Percentiles rank a stretch among this genome's conserved stretches.
Conservation (phyloP, 2,888 invertebrate species). For the Eristalinus aeneus region DNA sequence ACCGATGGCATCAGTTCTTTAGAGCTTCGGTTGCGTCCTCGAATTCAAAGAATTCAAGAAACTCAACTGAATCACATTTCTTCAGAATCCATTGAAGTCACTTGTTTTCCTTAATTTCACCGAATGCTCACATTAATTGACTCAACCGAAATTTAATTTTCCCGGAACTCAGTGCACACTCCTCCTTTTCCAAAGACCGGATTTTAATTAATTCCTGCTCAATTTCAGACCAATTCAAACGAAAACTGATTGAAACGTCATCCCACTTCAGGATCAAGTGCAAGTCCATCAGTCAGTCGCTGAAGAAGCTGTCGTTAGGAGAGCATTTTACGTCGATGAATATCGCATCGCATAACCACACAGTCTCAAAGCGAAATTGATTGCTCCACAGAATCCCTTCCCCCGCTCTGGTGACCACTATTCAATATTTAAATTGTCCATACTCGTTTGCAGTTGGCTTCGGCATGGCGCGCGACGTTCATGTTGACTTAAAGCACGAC, state of each 20-base stretch:
- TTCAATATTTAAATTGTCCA: conserved; percentile 31
- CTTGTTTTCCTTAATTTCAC: not conserved
- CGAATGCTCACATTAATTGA: not conserved
- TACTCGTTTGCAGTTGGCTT: not conserved
- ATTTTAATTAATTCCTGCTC: not conserved
- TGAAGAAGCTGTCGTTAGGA: not conserved
- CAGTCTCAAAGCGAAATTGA: not conserved
- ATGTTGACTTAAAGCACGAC: conserved; percentile 10
- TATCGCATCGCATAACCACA: not conserved
- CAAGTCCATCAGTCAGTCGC: not conserved
- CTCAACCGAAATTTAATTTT: not conserved
- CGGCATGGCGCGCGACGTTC: not conserved
- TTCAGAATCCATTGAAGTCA: not conserved
- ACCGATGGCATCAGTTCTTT: too few relatives aligned
- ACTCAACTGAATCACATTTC: not conserved
- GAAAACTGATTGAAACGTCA: not conserved
- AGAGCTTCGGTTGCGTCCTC: too few relatives aligned
- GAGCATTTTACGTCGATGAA: not conserved
- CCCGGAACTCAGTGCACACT: not conserved
- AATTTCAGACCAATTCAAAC: not conserved
- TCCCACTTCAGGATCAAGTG: not conserved
- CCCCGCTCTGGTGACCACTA: not conserved
- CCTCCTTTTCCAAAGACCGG: too few relatives aligned
- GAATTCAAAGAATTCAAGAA: not conserved
- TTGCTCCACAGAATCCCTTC: not conserved